Conservation (phyloP, 2,888 invertebrate species). For the Petrolisthes manimaculis region DNA sequence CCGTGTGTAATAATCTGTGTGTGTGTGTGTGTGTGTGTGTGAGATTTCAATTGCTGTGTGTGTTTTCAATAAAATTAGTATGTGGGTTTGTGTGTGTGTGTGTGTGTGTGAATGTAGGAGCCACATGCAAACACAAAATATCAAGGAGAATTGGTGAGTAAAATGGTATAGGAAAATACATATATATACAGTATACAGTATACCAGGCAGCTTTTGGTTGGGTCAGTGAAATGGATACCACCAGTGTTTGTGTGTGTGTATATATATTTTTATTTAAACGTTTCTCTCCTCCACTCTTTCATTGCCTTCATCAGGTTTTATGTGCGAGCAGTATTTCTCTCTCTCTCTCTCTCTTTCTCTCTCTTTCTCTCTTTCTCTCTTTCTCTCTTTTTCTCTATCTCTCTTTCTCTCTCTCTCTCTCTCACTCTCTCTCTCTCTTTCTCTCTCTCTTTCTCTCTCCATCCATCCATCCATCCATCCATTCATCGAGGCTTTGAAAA, state of each 20-base stretch:
- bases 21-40: constrained; percentile 17
- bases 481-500: background rate
- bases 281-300: background rate
- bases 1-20: background rate
- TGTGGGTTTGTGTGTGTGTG: background rate
- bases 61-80: background rate
- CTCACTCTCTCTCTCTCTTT: background rate
- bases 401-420: background rate
- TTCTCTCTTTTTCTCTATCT: background rate
- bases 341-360: background rate
- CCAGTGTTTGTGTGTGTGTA: background rate
- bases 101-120: background rate
- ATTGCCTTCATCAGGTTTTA: background rate
- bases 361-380: background rate
- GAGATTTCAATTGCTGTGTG: background rate
- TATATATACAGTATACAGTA: no score
- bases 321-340: background rate
- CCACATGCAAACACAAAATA: background rate
- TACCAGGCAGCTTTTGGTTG: background rate
- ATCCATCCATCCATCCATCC: background rate
- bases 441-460: background rate
- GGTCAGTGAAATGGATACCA: background rate
- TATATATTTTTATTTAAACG: background rate
- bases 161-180: background rate
- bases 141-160: background rate